A percentile compares a stretch with the other conserved stretches of the same genome.
Conservation (phyloP, 2,113 vertebrate genomes). For the Mormoops blainvillei region DNA sequence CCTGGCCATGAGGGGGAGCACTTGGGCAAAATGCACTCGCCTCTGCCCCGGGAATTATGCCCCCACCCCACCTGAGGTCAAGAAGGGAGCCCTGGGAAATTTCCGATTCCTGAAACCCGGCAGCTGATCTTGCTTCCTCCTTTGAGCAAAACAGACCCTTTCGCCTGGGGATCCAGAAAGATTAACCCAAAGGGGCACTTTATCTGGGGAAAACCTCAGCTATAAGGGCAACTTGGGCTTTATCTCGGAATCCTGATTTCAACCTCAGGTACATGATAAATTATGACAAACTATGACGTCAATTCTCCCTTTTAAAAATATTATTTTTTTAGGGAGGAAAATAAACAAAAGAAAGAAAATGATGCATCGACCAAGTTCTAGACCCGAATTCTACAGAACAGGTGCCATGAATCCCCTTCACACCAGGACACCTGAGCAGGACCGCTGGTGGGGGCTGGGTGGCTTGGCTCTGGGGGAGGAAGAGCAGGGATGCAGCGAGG, state of each 20-base stretch:
- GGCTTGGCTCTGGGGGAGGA: not conserved
- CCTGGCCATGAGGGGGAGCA: fast-evolving
- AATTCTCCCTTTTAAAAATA: not conserved
- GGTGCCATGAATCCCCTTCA: not conserved
- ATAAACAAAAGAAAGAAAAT: not conserved
- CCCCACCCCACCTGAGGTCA: not conserved
- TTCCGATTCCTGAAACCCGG: not conserved
- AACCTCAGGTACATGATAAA: not conserved
- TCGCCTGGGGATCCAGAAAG: not conserved
- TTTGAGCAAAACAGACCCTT: not conserved
- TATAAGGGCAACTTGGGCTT: not conserved
- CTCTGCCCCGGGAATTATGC: not conserved
- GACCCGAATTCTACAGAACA: not conserved
- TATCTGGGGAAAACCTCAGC: not conserved
- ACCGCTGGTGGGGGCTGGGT: too few species aligned
- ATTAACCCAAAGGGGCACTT: not conserved
- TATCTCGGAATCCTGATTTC: not conserved
- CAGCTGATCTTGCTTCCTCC: not conserved
- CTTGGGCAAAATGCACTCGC: not conserved
- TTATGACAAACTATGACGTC: not conserved
- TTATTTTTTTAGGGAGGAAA: not conserved
- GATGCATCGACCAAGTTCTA: not conserved
- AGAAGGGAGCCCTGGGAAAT: not conserved
- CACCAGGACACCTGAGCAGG: not conserved
- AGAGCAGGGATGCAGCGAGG: not conserved